Evolutionary conservation across 2,888 invertebrate genomes (phyloP).

Genomic region (Dastarcus helophoroides): DNA sequence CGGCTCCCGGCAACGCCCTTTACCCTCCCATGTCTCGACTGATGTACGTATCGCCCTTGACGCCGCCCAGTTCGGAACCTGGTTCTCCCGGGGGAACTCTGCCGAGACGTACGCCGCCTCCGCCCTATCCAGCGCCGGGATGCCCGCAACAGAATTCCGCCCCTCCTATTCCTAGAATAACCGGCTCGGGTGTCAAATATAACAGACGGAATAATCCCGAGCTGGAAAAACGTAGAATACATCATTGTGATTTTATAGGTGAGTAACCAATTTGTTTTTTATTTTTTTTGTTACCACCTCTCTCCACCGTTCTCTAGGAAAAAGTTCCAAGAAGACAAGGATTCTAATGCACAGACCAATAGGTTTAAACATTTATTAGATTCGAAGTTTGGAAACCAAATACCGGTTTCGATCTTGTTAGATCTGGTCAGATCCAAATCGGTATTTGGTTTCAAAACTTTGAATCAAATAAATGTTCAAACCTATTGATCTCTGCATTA

Average conservation of each 20-base stretch:
- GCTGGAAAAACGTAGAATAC: slow-evolving; percentile 87
- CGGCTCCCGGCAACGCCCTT: slow-evolving; percentile 36
- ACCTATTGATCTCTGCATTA: no score
- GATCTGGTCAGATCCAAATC: no score
- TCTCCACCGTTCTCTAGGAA: background rate
- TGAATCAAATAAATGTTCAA: no score
- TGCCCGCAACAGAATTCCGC: slow-evolving; percentile 24
- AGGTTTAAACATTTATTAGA: no score
- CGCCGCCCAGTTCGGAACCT: slow-evolving; percentile 81
- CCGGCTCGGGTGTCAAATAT: slow-evolving; percentile 51
- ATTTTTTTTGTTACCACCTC: background rate
- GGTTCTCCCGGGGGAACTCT: slow-evolving; percentile 68
- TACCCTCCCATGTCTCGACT: slow-evolving; percentile 48
- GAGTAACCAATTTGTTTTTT: slow-evolving; percentile 29
- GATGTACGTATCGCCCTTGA: slow-evolving; percentile 74
- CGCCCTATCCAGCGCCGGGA: slow-evolving; percentile 58
- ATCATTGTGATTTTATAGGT: slow-evolving; percentile 94
- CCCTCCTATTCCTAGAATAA: slow-evolving; percentile 21
- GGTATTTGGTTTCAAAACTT: no score
- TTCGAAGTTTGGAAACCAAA: no score
- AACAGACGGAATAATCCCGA: slow-evolving; percentile 95
- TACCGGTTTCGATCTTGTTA: no score
- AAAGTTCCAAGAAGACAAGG: background rate
- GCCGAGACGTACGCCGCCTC: slow-evolving; percentile 61
- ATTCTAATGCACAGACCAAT: no score